phyloP scores from a whole-genome alignment of 2,888 invertebrate genomes.

The Horisme vitalbata region DNA sequence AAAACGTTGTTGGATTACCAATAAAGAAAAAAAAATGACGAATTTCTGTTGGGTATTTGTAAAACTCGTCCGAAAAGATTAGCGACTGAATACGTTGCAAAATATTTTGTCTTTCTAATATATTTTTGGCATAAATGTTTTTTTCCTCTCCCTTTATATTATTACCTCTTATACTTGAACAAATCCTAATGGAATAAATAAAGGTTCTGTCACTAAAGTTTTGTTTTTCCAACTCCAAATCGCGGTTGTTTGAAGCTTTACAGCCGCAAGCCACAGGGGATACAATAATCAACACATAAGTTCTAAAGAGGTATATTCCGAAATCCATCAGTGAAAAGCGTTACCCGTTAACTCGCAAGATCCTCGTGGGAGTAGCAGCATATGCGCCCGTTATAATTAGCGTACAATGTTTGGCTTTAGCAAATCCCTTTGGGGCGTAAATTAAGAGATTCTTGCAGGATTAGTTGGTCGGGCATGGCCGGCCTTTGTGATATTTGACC shows the following conservation, averaged over 20 bases:
- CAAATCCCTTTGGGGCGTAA: slow-evolving; percentile 82
- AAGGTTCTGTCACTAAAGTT: no score
- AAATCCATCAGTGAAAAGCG: slow-evolving; percentile 36
- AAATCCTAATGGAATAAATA: no score
- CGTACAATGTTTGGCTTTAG: slow-evolving; percentile 82
- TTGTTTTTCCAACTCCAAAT: not conserved
- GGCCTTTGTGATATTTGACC: not conserved
- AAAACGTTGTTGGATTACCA: no score
- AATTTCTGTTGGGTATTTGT: no score
- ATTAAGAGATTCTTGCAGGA: slow-evolving; percentile 76
- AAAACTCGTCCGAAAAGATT: no score
- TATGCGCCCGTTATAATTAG: slow-evolving; percentile 81
- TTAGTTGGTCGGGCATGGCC: not conserved
- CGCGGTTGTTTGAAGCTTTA: not conserved
- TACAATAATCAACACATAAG: not conserved
- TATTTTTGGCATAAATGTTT: no score
- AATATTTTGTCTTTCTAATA: no score
- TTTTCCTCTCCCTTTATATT: no score
- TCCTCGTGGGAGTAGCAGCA: slow-evolving; percentile 75
- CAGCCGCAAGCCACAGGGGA: not conserved
- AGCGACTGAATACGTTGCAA: no score
- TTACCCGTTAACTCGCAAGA: slow-evolving; percentile 67
- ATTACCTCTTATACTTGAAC: no score
- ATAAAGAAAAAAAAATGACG: no score
- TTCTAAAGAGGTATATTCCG: slow-evolving; percentile 9